Evolutionary conservation across 23 tunicate species (phyloP), one percentile per base, ranked within the genome.

Genomic region (Halocynthia roretzi): DNA sequence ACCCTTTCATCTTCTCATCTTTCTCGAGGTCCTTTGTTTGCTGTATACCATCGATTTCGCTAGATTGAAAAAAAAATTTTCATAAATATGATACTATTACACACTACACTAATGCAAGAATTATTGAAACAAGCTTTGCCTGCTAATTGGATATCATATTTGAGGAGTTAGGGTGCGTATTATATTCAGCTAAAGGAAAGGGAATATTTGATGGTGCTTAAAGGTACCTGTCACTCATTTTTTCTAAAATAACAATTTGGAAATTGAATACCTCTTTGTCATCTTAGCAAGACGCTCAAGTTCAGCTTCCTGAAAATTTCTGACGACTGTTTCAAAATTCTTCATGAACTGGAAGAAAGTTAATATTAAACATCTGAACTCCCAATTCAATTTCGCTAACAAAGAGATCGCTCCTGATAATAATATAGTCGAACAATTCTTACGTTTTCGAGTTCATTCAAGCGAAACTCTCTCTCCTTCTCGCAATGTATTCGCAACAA

Each of bases 21-120:
- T 85, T 85, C 66, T 91, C 97, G 0, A 67, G 76, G 50, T 86
- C 82, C 61, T 91, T 91, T 57, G 44, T 54, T 21, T 71, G 82
- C 49, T 77, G 83, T 23, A 91, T 81, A 53, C 53, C 77, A 12
- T 10, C 63, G 12, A 85, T 75, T 61, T 91, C 97, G 4, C 97
- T 91, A 23, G 7, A 71, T 68, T 0, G 22, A 68, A 11, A 22
- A 68, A 22, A 68, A 22, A 31, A 15, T 19, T 2, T 23, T 20
- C 14, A 4, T 0, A 19, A 11, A 68, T 20, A 22, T 19, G 48
- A 68, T 31, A 31, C 44, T 4, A 31, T 4, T 0, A 31, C 44
- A 31, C 44, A 31, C 44, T 31, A 31, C 44, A 31, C n/a, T n/a
- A n/a, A n/a, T n/a, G n/a, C n/a, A n/a, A n/a, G n/a, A n/a, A n/a